Evolutionary conservation across 2,797 vertebrate species (phyloP), one percentile per base, ranked within the genome.

Genomic region (Emydoidea blandingii): DNA sequence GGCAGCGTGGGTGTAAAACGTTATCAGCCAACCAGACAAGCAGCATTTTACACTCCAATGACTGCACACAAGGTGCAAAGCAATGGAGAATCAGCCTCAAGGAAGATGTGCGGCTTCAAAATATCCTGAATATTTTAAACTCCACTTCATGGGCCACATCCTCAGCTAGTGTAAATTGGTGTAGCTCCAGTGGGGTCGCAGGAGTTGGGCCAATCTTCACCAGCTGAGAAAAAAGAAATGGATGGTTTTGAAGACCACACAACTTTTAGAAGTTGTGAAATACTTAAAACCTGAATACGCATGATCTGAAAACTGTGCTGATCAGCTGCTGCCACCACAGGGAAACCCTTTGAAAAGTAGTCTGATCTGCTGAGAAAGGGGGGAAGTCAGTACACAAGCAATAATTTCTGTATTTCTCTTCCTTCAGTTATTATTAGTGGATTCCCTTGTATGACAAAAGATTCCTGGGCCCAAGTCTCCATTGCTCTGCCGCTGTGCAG

Each of bases 241-340:
- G 65, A 29, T 37, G 10, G 3, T 12, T 50, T 68, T 52, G 49
- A 83, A 56, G 57, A 31, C 62, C 53, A 34, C 12, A 27, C 27
- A 57, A 34, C 59, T 76, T 37, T 44, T 49, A 76, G 54, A 41
- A 5, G 23, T 65, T 21, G 29, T 80, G 62, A 44, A 65, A 72
- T 68, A 93, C 79, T 65, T 44, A n/a, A 50, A 37, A 47, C 52
- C 80, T 91, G 19, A 41, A 78, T 68, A 74, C 62, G 9, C 19
- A 87, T 78, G 93, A 88, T 56, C 41, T 41, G 49, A 31, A 41
- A 44, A 19, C 41, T 80, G 34, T 16, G 18, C 54, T 95, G 95
- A 83, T 57, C 81, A 94, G 85, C 19, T 54, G 85, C 91, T 94
- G 96, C 96, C 93, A 82, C 86, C 94, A 92, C 89, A 95, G 94